phyloP scores from a whole-genome alignment of 2,113 vertebrate genomes.

The Eulemur macaco region DNA sequence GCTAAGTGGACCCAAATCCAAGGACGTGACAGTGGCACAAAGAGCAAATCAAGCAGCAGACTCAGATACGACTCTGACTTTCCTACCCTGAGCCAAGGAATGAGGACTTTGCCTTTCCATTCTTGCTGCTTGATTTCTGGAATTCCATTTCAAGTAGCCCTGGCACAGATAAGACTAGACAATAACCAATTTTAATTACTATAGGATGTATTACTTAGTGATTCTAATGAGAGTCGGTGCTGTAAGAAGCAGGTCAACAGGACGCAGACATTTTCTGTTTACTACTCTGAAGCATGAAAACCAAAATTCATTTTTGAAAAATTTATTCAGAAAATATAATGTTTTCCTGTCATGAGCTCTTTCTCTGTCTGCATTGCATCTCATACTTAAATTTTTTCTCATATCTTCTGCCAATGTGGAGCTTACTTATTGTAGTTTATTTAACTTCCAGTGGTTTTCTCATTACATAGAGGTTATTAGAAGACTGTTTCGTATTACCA shows the following conservation, averaged over 20 bases:
- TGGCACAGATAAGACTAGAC: neutral
- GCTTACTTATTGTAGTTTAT: neutral
- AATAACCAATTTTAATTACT: neutral
- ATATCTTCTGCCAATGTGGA: neutral
- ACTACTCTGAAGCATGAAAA: neutral
- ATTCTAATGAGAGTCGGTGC: neutral
- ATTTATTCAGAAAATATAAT: neutral
- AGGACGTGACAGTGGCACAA: rapidly evolving
- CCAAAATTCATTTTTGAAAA: neutral
- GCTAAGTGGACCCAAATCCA: neutral
- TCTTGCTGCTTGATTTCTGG: too few relatives aligned
- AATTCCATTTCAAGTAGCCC: neutral
- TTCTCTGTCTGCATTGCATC: neutral
- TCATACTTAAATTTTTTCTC: neutral
- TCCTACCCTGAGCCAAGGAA: neutral
- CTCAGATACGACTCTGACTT: neutral
- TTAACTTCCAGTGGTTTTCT: neutral
- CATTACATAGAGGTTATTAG: neutral
- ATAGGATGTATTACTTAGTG: rapidly evolving
- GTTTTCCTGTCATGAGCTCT: neutral
- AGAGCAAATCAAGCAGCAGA: neutral
- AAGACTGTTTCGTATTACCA: neutral
- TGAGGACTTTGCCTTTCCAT: neutral
- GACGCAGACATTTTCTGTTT: neutral
- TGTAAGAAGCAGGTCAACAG: neutral